These are phyloP conservation scores for Mythimna loreyi DNA, from an alignment of 2,888 invertebrate species.

Conservation along the genomic window DNA sequence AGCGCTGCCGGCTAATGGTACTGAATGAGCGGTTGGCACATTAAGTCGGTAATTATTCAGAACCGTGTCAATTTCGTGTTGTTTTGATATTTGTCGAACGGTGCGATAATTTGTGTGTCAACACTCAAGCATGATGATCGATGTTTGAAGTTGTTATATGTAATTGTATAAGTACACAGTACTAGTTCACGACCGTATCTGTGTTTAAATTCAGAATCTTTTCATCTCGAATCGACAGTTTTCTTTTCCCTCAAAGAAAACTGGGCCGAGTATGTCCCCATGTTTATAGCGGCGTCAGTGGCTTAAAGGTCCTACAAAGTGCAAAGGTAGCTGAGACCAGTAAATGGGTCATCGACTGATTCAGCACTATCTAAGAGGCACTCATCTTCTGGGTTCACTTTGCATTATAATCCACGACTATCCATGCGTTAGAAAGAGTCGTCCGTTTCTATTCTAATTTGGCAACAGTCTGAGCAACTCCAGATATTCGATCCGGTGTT, in stretches of 20 bases:
- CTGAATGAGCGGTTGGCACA: conserved; percentile 52
- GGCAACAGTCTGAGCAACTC: conserved; percentile 46
- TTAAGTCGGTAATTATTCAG: conserved; percentile 49
- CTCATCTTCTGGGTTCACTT: not conserved
- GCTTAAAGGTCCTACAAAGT: too few species aligned
- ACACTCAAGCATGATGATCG: conserved; percentile 30
- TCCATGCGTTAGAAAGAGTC: conserved; percentile 21
- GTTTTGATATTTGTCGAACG: conserved; percentile 44
- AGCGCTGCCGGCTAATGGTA: conserved; percentile 33
- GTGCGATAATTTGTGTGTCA: conserved; percentile 48
- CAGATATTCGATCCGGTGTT: conserved; percentile 47
- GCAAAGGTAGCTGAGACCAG: too few species aligned
- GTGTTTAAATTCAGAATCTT: not conserved
- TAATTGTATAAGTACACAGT: too few species aligned
- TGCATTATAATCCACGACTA: not conserved
- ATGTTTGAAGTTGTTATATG: conserved; percentile 20
- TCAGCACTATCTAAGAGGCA: not conserved
- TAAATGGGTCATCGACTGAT: not conserved
- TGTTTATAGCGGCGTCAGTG: too few species aligned
- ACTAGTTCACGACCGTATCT: conserved; percentile 6
- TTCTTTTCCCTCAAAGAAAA: too few species aligned
- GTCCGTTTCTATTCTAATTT: conserved; percentile 42
- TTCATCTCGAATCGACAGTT: too few species aligned
- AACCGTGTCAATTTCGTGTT: conserved; percentile 57
- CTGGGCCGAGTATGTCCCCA: too few species aligned